phyloP scores from a whole-genome alignment of 1,140 invertebrate genomes.

The Drosophila miranda region DNA sequence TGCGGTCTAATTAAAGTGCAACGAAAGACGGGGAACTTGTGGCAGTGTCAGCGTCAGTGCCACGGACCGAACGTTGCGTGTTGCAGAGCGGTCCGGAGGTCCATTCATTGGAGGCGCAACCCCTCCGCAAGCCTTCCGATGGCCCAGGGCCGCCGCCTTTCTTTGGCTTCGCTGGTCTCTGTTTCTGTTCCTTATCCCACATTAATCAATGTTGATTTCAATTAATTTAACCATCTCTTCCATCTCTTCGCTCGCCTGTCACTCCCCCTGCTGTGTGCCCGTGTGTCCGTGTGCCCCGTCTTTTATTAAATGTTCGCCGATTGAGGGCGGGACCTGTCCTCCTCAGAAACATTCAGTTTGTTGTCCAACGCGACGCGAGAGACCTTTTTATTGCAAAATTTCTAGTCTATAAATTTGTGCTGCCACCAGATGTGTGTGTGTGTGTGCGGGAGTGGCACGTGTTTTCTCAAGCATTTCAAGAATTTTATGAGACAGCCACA shows the following conservation, averaged over 20 bases:
- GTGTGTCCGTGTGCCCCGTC: constrained; percentile 31
- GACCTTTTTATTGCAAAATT: constrained; percentile 68
- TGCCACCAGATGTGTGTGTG: neutral
- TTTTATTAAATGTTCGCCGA: constrained; percentile 65
- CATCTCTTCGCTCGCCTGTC: constrained; percentile 53
- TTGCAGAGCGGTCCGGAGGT: constrained; percentile 51
- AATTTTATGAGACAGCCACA: constrained; percentile 56
- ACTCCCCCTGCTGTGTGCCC: neutral
- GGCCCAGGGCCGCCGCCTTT: constrained; percentile 9
- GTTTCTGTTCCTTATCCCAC: constrained; percentile 60
- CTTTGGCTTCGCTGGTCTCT: constrained; percentile 53
- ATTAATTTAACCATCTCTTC: constrained; percentile 80
- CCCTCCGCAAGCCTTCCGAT: constrained; percentile 12
- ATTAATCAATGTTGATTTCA: constrained; percentile 81
- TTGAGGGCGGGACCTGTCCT: too few relatives aligned
- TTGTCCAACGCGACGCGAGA: constrained; percentile 31
- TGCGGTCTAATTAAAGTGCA: constrained; percentile 80
- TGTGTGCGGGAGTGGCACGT: constrained; percentile 37
- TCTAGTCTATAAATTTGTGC: constrained; percentile 75
- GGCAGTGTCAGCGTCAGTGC: constrained; percentile 41
- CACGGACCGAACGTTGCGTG: constrained; percentile 63
- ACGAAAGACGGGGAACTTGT: constrained; percentile 68
- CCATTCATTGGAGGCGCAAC: constrained; percentile 50
- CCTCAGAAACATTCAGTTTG: constrained; percentile 15
- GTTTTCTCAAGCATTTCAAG: constrained; percentile 34